Conservation (phyloP, 2,888 invertebrate species). For the Lithophane ornitopus region DNA sequence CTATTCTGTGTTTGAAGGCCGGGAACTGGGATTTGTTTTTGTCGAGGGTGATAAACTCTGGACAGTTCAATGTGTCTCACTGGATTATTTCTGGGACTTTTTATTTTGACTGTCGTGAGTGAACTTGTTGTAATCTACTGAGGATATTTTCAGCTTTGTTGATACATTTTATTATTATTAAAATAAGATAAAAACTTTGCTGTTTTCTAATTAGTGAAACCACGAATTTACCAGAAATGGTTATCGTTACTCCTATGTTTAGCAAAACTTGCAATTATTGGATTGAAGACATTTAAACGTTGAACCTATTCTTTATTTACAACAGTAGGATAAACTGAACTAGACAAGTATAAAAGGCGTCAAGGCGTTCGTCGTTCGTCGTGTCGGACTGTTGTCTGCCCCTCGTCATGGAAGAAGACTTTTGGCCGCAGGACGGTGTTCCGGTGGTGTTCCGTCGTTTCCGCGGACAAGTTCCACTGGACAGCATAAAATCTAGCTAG, state of each 20-base stretch:
- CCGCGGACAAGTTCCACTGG: too few species aligned
- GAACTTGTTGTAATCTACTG: not conserved
- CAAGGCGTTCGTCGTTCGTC: too few species aligned
- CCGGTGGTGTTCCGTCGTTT: too few species aligned
- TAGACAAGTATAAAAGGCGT: too few species aligned
- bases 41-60: conserved; percentile 50
- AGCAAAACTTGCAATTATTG: not conserved
- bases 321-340: not conserved
- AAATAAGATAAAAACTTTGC: not conserved
- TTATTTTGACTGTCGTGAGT: not conserved
- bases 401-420: too few species aligned
- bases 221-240: not conserved
- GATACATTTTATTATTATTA: not conserved
- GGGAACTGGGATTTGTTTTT: conserved; percentile 35
- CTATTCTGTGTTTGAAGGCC: conserved; percentile 1
- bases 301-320: not conserved
- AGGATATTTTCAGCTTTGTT: not conserved
- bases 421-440: too few species aligned
- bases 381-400: too few species aligned
- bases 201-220: not conserved
- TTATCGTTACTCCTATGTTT: not conserved
- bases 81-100: conserved; percentile 13
- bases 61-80: conserved; percentile 38
- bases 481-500: too few species aligned
- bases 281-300: not conserved